Evolutionary conservation across 2,888 invertebrate genomes (phyloP), one percentile per base, ranked within the genome.

Genomic region (Crematogaster levior): DNA sequence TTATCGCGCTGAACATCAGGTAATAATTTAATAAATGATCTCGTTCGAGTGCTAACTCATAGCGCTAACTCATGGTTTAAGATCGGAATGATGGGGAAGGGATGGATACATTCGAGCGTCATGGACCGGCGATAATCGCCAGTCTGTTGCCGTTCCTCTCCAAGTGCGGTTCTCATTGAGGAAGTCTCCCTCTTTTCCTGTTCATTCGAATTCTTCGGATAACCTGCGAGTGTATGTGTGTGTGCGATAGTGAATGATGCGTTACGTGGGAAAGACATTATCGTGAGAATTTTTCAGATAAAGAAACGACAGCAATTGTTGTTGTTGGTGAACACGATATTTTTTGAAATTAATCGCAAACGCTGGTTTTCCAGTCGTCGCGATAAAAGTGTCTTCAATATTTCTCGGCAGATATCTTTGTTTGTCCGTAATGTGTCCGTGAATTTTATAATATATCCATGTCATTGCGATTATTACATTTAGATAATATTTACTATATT

Each of bases 81-180:
- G 21, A 73, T 21, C 60, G 73, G 65, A 53, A 30, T 3, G 58
- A 1, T 5, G 9, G 46, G n/a, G 43, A 24, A 48, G 77, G 51
- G 66, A 75, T 51, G 53, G 15, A 4, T 27, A 30, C 10, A 53
- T 37, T 53, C 77, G 30, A 63, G 18, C 61, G 61, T 21, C 46
- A 0, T 74, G 74, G 74, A 74, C 74, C 74, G 46, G 21, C 61
- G 21, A 34, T 61, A 37, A 61, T 34, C 61, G 46, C 21, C 53
- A n/a, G 77, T 53, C 77, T n/a, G 51, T 65, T 53, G 65, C 65
- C 40, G 65, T 66, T 43, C 53, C 53, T 40, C 53, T 9, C 15
- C 21, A 24, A 18, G 63, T 9, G 51, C 51, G 27, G 51, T 65
- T 65, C 51, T n/a, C 73, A 10, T 5, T 3, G n/a, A 21, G 1